Conservation (phyloP, 2,888 invertebrate species). For the Stenotaenia linearis region DNA sequence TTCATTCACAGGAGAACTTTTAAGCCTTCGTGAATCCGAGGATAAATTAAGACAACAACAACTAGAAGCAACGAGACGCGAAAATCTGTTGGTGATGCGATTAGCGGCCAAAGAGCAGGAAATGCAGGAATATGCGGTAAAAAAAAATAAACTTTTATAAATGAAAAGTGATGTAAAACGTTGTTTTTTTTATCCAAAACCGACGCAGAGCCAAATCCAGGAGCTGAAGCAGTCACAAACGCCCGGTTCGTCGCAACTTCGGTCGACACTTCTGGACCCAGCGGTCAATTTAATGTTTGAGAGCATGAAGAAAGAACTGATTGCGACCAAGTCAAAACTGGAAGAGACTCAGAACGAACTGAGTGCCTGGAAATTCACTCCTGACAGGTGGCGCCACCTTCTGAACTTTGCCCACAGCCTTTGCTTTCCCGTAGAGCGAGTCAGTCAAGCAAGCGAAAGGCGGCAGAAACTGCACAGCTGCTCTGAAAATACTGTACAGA, state of each 20-base stretch:
- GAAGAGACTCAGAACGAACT: slow-evolving; percentile 97
- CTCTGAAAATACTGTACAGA: slow-evolving; percentile 11
- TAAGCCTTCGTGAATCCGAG: slow-evolving; percentile 67
- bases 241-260: slow-evolving; percentile 65
- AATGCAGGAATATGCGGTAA: slow-evolving; percentile 90
- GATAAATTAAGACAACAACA: slow-evolving; percentile 74
- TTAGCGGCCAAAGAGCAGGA: slow-evolving; percentile 94
- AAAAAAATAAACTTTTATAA: slow-evolving; percentile 44
- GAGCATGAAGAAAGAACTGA: slow-evolving; percentile 81
- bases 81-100: slow-evolving; percentile 84
- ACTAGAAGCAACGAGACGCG: slow-evolving; percentile 79
- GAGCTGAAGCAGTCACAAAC: slow-evolving; percentile 86
- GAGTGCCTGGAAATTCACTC: slow-evolving; percentile 98
- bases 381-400: slow-evolving; percentile 65
- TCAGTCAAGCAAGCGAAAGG: background rate
- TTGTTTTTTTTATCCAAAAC: too few relatives aligned
- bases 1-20: slow-evolving; percentile 60
- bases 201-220: slow-evolving; percentile 76
- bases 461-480: background rate
- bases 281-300: slow-evolving; percentile 91
- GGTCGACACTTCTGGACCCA: slow-evolving; percentile 84
- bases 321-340: slow-evolving; percentile 78
- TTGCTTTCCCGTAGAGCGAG: slow-evolving; percentile 28
- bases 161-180: too few relatives aligned
- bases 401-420: slow-evolving; percentile 29